Base-by-base conservation (phyloP, 2,888 invertebrate species). In the Dusona sp. region DNA sequence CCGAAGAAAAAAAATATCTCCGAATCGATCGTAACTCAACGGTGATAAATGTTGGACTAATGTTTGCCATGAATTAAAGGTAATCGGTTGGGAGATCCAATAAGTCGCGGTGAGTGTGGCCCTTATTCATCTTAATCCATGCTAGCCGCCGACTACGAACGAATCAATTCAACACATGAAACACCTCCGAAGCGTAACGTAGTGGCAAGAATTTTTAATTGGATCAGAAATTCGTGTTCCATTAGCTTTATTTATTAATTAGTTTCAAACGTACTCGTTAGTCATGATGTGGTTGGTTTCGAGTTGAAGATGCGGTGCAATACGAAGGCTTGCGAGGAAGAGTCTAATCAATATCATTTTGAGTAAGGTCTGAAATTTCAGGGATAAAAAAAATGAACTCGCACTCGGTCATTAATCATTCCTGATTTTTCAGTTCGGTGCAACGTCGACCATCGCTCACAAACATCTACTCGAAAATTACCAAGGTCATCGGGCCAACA, bases 401-500 rank as follows among this genome's bases (percentile, higher is more conserved):
- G 61, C 29, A 16, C 29, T 29, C 29, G 61, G 61, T 61, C 61
- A 61, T 61, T 25, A 61, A 61, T 61, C 61, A 61, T 29, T 61
- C 61, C 2, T 4, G 61, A 61, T 61, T 29, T 29, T 61, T 29
- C 29, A 13, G 11, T 29, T 61, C 16, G 61, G 29, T 29, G 16
- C 29, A 16, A 29, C 29, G 61, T 61, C 25, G 11, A 16, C 61
- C 61, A 61, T 61, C 61, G 29, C 1, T 13, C 61, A 29, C 16
- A 29, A 61, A 29, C 16, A 61, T 61, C 61, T 25, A 16, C 61
- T 29, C 29, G 29, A 61, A 61, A 61, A 61, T 61, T 29, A 61
- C 29, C 61, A 61, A 61, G 61, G 61, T 61, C 61, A 61, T 61
- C 29, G 19, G 29, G 61, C 61, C 61, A 61, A 61, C 61, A 16